Conservation (phyloP, 2,113 vertebrate species). For the Cyprinus carpio region DNA sequence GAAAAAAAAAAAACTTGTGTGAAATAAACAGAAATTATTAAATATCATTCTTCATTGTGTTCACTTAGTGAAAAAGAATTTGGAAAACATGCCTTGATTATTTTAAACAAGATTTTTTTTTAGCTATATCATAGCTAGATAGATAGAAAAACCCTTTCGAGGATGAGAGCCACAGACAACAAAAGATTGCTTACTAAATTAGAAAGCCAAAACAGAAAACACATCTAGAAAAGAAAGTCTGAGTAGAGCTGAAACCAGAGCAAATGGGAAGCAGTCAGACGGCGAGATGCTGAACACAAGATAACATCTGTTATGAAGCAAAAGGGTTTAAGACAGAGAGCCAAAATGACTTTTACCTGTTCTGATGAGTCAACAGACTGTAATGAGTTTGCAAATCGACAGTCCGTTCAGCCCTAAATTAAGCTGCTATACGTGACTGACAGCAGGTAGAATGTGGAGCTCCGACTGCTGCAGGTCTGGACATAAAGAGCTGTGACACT, state of each 20-base stretch:
- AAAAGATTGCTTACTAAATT: background rate
- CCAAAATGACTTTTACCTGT: constrained; percentile 36
- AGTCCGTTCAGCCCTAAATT: constrained; percentile 26
- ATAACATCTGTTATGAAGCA: constrained; percentile 9
- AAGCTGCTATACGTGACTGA: constrained; percentile 20
- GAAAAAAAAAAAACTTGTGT: background rate
- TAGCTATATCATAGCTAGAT: background rate
- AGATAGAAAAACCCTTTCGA: background rate
- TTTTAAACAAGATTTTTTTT: background rate
- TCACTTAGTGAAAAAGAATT: no score
- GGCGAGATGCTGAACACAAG: background rate
- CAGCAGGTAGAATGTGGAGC: constrained; percentile 17
- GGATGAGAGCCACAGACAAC: background rate
- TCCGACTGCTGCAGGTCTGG: constrained; percentile 26
- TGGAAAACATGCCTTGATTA: no score
- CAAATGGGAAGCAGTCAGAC: constrained; percentile 7
- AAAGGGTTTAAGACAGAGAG: background rate
- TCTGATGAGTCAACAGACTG: constrained; percentile 40
- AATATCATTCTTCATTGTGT: background rate
- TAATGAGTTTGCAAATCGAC: background rate
- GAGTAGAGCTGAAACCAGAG: constrained; percentile 3
- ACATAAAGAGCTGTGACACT: background rate
- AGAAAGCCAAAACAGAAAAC: constrained; percentile 17
- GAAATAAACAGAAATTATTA: background rate
- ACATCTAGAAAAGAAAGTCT: background rate